A percentile compares a stretch with the other conserved stretches of the same genome.
Conservation (phyloP, 2,797 vertebrate genomes). For the Rhincodon typus region DNA sequence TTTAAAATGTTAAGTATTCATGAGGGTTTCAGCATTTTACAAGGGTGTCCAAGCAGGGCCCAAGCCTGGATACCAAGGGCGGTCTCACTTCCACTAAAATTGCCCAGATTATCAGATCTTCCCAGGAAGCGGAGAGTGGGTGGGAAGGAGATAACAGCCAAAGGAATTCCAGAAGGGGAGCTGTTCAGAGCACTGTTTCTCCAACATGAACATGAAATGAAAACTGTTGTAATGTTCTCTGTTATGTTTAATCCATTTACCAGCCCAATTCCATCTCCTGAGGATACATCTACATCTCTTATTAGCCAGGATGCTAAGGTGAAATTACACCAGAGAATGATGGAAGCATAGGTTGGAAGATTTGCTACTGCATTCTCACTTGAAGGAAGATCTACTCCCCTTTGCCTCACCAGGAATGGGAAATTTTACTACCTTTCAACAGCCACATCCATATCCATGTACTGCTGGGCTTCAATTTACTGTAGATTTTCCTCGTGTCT, state of each 20-base stretch:
- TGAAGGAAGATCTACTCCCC: not conserved
- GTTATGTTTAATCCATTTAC: not conserved
- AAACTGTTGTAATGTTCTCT: not conserved
- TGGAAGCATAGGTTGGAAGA: not conserved
- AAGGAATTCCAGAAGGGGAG: not conserved
- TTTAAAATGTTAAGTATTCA: not conserved
- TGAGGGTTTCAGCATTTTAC: not conserved
- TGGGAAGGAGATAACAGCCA: not conserved
- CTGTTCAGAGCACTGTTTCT: not conserved
- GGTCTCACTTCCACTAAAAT: not conserved
- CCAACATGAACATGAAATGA: not conserved
- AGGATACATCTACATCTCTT: not conserved
- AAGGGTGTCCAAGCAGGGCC: not conserved
- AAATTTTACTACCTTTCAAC: not conserved
- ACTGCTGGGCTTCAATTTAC: not conserved
- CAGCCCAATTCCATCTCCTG: not conserved
- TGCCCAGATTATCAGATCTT: not conserved
- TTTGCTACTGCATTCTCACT: not conserved
- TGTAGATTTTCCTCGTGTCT: not conserved
- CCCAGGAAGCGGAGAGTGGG: not conserved
- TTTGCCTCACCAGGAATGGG: not conserved
- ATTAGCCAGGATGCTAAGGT: not conserved
- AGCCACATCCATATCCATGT: not conserved
- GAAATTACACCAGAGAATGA: not conserved
- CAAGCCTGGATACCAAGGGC: not conserved